These are phyloP conservation scores for Trichonephila inaurata DNA, from an alignment of 1,140 invertebrate species.

Conservation along the genomic window DNA sequence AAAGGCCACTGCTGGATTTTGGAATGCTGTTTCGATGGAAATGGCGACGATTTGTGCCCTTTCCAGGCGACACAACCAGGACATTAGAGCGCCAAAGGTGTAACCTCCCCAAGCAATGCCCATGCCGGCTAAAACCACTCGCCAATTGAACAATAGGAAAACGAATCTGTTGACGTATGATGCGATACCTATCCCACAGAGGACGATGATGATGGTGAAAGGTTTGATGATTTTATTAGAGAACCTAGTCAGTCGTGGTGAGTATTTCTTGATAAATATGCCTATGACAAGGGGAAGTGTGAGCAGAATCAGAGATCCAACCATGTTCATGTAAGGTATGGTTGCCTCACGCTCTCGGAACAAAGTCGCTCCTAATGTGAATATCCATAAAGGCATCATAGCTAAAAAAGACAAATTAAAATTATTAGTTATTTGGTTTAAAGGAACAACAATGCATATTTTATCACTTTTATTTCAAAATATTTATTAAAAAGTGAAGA, in stretches of 20 bases:
- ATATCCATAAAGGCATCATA: conserved; percentile 83
- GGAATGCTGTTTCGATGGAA: conserved; percentile 83
- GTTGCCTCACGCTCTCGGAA: conserved; percentile 77
- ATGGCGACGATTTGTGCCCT: conserved; percentile 81
- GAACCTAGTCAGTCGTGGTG: conserved; percentile 78
- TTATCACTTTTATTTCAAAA: no score
- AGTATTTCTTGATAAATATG: conserved; percentile 78
- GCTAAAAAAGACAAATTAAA: conserved; percentile 79
- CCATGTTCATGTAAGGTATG: conserved; percentile 82
- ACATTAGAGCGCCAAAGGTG: conserved; percentile 81
- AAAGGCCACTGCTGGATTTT: conserved; percentile 82
- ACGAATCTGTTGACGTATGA: conserved; percentile 82
- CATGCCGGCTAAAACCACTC: conserved; percentile 80
- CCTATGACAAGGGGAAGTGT: conserved; percentile 82
- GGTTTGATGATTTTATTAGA: conserved; percentile 79
- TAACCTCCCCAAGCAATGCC: conserved; percentile 83
- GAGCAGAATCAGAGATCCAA: conserved; percentile 80
- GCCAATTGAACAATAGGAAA: conserved; percentile 81
- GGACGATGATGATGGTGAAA: conserved; percentile 78
- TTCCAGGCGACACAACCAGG: conserved; percentile 64
- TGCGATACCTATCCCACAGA: conserved; percentile 79
- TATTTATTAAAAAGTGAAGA: no score
- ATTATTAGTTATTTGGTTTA: not conserved
- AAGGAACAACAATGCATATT: no score
- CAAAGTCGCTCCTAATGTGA: conserved; percentile 81